Evolutionary conservation across 2,888 invertebrate genomes (phyloP).

Genomic region (Ochropleura leucogaster): DNA sequence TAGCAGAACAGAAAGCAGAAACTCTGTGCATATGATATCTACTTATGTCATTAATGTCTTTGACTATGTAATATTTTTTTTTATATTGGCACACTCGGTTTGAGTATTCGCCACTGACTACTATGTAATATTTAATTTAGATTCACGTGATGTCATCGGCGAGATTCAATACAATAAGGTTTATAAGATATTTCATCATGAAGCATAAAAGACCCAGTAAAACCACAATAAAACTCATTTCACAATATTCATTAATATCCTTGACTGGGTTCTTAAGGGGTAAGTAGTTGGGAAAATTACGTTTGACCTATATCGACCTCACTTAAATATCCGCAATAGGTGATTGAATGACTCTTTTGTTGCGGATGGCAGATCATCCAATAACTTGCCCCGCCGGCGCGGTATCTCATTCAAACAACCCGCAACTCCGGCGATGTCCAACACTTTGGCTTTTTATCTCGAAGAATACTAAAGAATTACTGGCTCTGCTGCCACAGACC

Average conservation of each 20-base stretch:
- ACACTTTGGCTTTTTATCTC: no score
- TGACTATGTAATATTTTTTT: slow-evolving; percentile 1
- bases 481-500: no score
- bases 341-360: neutral
- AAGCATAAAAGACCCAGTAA: neutral
- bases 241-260: neutral
- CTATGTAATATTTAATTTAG: neutral
- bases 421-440: no score
- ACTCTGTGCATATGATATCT: neutral
- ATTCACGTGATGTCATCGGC: slow-evolving; percentile 19
- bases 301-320: neutral
- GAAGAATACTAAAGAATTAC: no score
- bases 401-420: no score
- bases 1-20: slow-evolving; percentile 14
- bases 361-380: no score
- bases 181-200: neutral
- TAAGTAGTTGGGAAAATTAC: neutral
- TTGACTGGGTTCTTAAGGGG: neutral
- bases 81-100: no score
- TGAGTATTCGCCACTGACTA: no score
- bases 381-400: no score
- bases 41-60: neutral
- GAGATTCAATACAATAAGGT: neutral
- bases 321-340: neutral
- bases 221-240: neutral